A percentile compares a stretch with the other conserved stretches of the same genome.
These are phyloP conservation scores for Platysteira castanea DNA, from an alignment of 2,113 vertebrate species.

Conservation along the genomic window DNA sequence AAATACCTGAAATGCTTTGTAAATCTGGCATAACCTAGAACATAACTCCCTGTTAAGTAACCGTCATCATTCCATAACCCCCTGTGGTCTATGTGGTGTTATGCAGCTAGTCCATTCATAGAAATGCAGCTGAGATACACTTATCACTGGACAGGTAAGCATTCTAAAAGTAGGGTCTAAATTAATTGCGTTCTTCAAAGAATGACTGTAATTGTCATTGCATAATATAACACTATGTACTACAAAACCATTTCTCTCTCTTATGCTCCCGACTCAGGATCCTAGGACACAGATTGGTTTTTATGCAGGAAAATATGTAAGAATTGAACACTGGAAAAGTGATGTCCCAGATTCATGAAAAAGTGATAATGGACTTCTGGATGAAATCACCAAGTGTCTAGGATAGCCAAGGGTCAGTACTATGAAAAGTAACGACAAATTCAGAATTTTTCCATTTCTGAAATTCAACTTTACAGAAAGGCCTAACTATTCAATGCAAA, in stretches of 20 bases:
- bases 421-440: neutral
- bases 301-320: neutral
- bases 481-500: neutral
- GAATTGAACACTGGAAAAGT: neutral
- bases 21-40: neutral
- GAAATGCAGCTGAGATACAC: neutral
- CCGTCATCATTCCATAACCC: neutral
- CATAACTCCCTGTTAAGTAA: neutral
- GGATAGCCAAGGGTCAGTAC: neutral
- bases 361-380: neutral
- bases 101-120: neutral
- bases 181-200: neutral
- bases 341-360: neutral
- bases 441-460: neutral
- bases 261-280: neutral
- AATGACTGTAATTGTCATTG: neutral
- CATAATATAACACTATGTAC: neutral
- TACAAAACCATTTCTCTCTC: neutral
- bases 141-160: neutral
- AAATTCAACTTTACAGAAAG: neutral
- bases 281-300: neutral
- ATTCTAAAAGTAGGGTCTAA: neutral
- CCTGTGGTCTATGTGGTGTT: neutral
- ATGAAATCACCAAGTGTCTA: neutral
- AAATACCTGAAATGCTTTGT: neutral